phyloP scores from a whole-genome alignment of 2,888 invertebrate genomes.

The Griposia aprilina region DNA sequence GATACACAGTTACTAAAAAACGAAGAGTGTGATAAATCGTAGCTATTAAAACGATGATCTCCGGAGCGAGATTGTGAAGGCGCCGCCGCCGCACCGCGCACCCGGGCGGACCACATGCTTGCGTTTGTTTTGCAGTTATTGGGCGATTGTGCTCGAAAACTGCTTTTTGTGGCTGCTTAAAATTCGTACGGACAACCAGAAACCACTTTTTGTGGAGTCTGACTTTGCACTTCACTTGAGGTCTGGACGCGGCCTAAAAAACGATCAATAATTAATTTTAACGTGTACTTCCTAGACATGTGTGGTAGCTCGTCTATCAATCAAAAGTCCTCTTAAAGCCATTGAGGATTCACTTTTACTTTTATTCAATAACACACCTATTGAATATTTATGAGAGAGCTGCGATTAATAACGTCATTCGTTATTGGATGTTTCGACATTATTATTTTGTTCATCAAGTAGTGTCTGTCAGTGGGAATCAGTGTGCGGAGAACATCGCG shows the following conservation, averaged over 20 bases:
- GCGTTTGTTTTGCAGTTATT: conserved; percentile 59
- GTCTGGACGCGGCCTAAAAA: conserved; percentile 56
- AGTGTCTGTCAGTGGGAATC: conserved; percentile 74
- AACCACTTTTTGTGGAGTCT: conserved; percentile 54
- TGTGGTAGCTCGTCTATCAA: conserved; percentile 77
- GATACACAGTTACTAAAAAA: conserved; percentile 87
- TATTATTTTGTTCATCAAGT: conserved; percentile 79
- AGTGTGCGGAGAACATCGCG: conserved; percentile 75
- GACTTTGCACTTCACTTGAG: conserved; percentile 47
- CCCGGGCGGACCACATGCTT: conserved; percentile 36
- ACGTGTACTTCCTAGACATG: conserved; percentile 77
- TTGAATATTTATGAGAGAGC: conserved; percentile 84
- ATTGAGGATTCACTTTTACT: conserved; percentile 87
- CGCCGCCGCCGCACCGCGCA: conserved; percentile 45
- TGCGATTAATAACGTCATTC: conserved; percentile 79
- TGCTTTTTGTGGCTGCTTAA: conserved; percentile 54
- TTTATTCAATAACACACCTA: conserved; percentile 84
- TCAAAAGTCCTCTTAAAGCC: conserved; percentile 77
- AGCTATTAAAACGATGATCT: conserved; percentile 79
- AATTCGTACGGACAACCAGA: conserved; percentile 42
- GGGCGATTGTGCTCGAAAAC: conserved; percentile 39
- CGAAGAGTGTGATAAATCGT: conserved; percentile 85
- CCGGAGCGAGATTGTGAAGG: conserved; percentile 61
- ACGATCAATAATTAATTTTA: conserved; percentile 76
- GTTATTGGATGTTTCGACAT: conserved; percentile 78